Evolutionary conservation across 1,140 invertebrate genomes (phyloP), one percentile per base, ranked within the genome.

Genomic region (Bombus huntii): DNA sequence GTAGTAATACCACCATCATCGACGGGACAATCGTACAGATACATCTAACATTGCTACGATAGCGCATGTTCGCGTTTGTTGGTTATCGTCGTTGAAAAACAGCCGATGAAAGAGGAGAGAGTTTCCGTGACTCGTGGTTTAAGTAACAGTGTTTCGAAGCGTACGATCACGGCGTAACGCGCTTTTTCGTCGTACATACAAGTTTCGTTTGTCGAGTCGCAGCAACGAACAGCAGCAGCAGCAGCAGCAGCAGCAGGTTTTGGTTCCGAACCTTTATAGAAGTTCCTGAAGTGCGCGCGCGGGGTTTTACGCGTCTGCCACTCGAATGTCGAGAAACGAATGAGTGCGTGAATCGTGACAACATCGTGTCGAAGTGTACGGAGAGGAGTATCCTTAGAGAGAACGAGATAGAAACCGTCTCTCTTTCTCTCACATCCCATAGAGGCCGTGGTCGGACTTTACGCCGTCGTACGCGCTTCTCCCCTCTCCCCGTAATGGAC

Each of bases 311-410:
- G 37, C 62, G 78, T 42, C 47, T 34, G 28, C 53, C 42, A 25
- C 37, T 31, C 72, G 62, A 82, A 37, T 47, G 80, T 82, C 79
- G 70, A 53, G 65, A 81, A 81, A 65, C 77, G 83, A 85, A 85
- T 81, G 83, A 85, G 83, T 81, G 84, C 84, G 84, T 81, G 84
- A 85, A 81, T 85, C 84, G 84, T 85, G 79, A 81, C 85, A 76
- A 74, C 80, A 65, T 83, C 84, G 78, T 70, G 72, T 82, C 59
- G 42, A 47, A 71, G 81, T 76, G 85, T 86, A 70, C 65, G 34
- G 78, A 80, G 28, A 62, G 59, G 74, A 59, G 83, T 84, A 71
- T 53, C 68, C 62, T 25, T n/a, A 81, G 80, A 86, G 76, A 76
- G 70, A 66, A 68, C 65, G 25, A 78, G 59, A 80, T 72, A 84